phyloP scores from a whole-genome alignment of 2,113 vertebrate species.

The Passer domesticus region DNA sequence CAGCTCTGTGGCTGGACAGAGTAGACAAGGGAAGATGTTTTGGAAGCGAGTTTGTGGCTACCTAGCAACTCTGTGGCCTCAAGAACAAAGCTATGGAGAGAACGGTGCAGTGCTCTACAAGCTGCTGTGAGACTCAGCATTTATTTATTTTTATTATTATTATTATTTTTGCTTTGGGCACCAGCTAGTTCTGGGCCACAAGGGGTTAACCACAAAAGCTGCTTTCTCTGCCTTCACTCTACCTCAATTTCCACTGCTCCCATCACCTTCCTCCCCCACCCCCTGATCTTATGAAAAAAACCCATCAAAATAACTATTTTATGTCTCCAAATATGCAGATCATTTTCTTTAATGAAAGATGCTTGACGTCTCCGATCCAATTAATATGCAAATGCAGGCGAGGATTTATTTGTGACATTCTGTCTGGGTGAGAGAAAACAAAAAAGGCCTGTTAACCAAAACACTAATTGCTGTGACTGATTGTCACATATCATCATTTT shows the following conservation, averaged over 20 bases:
- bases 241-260: conserved; percentile 97
- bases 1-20: not conserved
- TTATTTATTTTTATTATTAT: conserved; percentile 50
- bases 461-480: conserved; percentile 99
- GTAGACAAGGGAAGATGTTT: not conserved
- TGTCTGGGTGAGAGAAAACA: conserved; percentile 99
- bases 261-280: conserved; percentile 90
- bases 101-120: not conserved
- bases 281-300: conserved; percentile 84
- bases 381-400: conserved; percentile 99
- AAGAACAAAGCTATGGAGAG: not conserved
- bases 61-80: not conserved
- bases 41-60: not conserved
- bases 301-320: conserved; percentile 99
- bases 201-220: conserved; percentile 75
- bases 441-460: conserved; percentile 99
- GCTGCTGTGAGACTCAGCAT: not conserved
- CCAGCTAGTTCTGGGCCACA: conserved; percentile 65
- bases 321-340: conserved; percentile 99
- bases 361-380: conserved; percentile 99
- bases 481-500: conserved; percentile 99
- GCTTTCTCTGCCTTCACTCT: conserved; percentile 71
- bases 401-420: conserved; percentile 99
- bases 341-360: conserved; percentile 99
- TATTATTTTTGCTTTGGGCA: conserved; percentile 55